These are phyloP conservation scores for Conchocele bisecta DNA, from an alignment of 2,888 invertebrate genomes.

Conservation along the genomic window DNA sequence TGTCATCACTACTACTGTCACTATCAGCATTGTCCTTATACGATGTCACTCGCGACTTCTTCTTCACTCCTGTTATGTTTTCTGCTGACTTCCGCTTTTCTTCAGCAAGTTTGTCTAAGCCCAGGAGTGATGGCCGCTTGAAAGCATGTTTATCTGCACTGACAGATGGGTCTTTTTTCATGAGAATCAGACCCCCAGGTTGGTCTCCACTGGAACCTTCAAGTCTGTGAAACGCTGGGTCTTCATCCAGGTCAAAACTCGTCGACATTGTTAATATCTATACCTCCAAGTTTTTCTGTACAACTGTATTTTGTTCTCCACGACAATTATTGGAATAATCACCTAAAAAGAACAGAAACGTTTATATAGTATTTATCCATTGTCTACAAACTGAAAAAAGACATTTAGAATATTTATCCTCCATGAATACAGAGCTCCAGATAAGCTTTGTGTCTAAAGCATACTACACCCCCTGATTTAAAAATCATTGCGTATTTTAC, in stretches of 20 bases:
- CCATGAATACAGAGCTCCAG: too few species aligned
- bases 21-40: conserved; percentile 72
- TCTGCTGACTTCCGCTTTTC: conserved; percentile 76
- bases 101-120: conserved; percentile 83
- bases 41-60: conserved; percentile 74
- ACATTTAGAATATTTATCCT: too few species aligned
- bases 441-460: too few species aligned
- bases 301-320: too few species aligned
- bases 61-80: conserved; percentile 50
- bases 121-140: conserved; percentile 81
- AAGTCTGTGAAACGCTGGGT: conserved; percentile 76
- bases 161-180: conserved; percentile 77
- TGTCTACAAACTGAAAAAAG: too few species aligned
- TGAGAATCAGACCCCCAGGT: conserved; percentile 81
- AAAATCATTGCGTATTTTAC: too few species aligned
- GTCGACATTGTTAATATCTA: conserved; percentile 55
- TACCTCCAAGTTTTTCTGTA: too few species aligned
- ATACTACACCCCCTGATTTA: too few species aligned
- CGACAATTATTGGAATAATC: too few species aligned
- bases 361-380: too few species aligned
- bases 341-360: too few species aligned
- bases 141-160: conserved; percentile 63
- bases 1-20: conserved; percentile 32
- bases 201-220: conserved; percentile 79
- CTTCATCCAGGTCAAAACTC: conserved; percentile 69